Evolutionary conservation across 2,888 invertebrate species (phyloP).

Genomic region (Alloscopus bannaensis): DNA sequence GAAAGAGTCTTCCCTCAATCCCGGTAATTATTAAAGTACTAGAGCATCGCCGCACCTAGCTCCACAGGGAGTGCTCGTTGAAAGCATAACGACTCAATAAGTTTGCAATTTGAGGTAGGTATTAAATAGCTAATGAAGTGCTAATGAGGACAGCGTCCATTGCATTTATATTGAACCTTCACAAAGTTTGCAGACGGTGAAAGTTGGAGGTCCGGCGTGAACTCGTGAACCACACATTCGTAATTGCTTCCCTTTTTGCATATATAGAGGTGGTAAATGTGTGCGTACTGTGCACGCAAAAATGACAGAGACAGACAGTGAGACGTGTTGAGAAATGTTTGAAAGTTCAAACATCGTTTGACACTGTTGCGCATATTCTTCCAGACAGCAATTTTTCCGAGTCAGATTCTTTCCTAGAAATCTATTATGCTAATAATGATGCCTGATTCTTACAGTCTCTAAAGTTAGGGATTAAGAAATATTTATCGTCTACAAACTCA

Average conservation of each 20-base stretch:
- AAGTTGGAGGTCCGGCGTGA: not conserved
- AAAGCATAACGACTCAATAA: constrained; percentile 1
- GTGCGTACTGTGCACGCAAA: no score
- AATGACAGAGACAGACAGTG: no score
- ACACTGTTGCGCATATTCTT: no score
- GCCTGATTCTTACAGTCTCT: no score
- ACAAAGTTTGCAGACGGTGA: not conserved
- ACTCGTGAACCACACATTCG: constrained; percentile 2
- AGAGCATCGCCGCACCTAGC: not conserved
- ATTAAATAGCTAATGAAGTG: constrained; percentile 32
- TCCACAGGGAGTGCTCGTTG: not conserved
- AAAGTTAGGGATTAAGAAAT: not conserved
- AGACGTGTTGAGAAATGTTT: no score
- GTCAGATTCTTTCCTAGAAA: no score
- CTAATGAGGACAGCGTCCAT: constrained; percentile 15
- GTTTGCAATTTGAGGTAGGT: not conserved
- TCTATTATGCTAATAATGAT: no score
- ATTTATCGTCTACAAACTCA: not conserved
- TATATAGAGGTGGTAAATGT: no score
- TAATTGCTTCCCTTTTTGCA: constrained; percentile 1
- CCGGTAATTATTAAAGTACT: no score
- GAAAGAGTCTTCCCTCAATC: no score
- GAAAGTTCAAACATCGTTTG: no score
- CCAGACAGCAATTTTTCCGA: no score
- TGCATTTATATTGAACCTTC: not conserved